Evolutionary conservation across 2,113 vertebrate genomes (phyloP).

Genomic region (Daphoenositta chrysoptera): DNA sequence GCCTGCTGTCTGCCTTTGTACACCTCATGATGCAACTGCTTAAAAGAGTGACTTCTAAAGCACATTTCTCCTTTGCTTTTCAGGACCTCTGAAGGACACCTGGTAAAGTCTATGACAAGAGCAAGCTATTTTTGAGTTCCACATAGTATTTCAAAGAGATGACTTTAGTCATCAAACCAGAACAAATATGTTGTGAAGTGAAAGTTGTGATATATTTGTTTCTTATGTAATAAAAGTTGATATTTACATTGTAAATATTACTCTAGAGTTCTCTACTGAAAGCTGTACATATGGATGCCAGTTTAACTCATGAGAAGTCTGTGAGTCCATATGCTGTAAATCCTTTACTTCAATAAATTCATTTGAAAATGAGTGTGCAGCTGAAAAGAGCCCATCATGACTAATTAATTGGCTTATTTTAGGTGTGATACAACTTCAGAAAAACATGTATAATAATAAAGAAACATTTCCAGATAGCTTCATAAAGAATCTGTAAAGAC

Average conservation of each 20-base stretch:
- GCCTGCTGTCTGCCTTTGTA: background rate
- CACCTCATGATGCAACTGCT: background rate
- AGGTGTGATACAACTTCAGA: background rate
- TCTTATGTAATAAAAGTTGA: constrained; percentile 83
- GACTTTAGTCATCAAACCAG: constrained; percentile 82
- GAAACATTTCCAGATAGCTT: background rate
- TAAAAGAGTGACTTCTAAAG: background rate
- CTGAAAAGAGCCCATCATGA: constrained; percentile 35
- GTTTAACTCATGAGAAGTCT: constrained; percentile 64
- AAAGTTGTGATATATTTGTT: constrained; percentile 81
- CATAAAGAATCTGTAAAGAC: background rate
- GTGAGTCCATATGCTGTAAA: constrained; percentile 77
- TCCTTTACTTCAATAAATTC: constrained; percentile 78
- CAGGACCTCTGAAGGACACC: constrained; percentile 84
- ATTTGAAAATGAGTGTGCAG: constrained; percentile 70
- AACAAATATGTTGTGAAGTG: constrained; percentile 80
- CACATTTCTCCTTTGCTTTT: constrained; percentile 50
- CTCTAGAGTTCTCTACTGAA: constrained; percentile 72
- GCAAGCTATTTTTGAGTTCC: constrained; percentile 79
- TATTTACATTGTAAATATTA: constrained; percentile 91
- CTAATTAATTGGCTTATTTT: constrained; percentile 13
- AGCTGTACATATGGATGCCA: constrained; percentile 76
- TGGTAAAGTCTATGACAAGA: constrained; percentile 60
- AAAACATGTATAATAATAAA: background rate
- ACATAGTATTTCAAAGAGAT: constrained; percentile 81